Percentiles rank a stretch among this genome's conserved stretches.
These are phyloP conservation scores for Lycopodina hypogea DNA, from an alignment of 37 sponge, comb jelly and placozoan species.

Conservation along the genomic window DNA sequence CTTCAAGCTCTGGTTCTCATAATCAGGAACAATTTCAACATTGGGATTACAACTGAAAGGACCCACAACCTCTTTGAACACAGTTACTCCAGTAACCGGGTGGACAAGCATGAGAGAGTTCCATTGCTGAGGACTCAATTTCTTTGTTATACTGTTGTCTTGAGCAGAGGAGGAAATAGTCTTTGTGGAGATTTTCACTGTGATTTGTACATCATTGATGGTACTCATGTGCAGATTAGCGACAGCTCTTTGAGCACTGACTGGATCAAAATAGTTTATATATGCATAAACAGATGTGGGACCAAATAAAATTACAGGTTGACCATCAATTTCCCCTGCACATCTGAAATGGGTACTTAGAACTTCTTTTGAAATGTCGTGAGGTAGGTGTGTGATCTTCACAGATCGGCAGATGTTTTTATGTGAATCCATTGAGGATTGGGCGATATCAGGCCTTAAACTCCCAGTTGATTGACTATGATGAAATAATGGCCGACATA, in stretches of 20 bases:
- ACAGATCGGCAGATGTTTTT: constrained; percentile 10
- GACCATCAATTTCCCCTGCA: constrained; percentile 18
- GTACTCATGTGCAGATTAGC: neutral
- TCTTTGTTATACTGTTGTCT: neutral
- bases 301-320: neutral
- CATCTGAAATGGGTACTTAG: neutral
- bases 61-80: constrained; percentile 26
- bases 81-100: constrained; percentile 10
- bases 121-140: constrained; percentile 36
- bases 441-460: neutral
- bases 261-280: constrained; percentile 1
- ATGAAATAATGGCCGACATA: neutral
- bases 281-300: constrained; percentile 27
- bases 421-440: neutral
- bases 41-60: constrained; percentile 58
- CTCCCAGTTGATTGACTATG: neutral
- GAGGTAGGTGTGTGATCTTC: constrained; percentile 31
- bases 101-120: constrained; percentile 32
- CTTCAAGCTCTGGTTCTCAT: neutral
- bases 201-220: constrained; percentile 17
- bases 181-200: neutral
- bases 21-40: constrained; percentile 24
- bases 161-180: neutral
- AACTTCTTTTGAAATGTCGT: neutral
- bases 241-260: constrained; percentile 20